Evolutionary conservation across 2,888 invertebrate genomes (phyloP).

Genomic region (Chromoteleia sp.): DNA sequence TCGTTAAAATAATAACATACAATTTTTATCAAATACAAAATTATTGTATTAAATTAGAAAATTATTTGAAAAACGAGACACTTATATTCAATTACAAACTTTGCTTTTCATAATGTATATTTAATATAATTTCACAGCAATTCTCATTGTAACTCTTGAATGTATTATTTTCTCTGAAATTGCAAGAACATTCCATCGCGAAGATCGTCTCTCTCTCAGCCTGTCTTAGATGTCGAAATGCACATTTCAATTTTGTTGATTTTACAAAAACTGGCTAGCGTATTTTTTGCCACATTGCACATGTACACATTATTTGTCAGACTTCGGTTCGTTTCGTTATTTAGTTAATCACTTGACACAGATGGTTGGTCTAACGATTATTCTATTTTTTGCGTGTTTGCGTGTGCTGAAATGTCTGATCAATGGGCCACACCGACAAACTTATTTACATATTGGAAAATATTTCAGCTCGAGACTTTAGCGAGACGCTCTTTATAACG

Average conservation of each 20-base stretch:
- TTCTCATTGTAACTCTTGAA: no score
- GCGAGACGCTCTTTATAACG: conserved; percentile 20
- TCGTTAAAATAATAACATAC: no score
- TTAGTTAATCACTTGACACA: conserved; percentile 51
- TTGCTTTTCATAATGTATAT: no score
- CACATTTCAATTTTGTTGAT: conserved; percentile 21
- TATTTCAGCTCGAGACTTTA: conserved; percentile 19
- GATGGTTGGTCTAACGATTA: conserved; percentile 17
- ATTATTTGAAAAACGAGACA: no score
- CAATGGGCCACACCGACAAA: conserved; percentile 10
- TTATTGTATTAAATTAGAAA: no score
- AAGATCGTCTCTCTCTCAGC: conserved; percentile 6
- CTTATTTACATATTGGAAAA: conserved; percentile 48
- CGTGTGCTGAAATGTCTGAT: conserved; percentile 42
- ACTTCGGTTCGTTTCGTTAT: conserved; percentile 23
- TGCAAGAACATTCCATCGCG: conserved; percentile 7
- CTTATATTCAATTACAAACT: no score
- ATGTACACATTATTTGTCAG: conserved; percentile 27
- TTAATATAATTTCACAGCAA: no score
- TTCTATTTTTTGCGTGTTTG: conserved; percentile 18
- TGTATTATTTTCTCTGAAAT: background rate
- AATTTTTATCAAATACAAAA: background rate
- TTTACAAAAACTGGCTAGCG: conserved; percentile 14
- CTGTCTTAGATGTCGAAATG: conserved; percentile 45
- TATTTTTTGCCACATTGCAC: conserved; percentile 29